A percentile compares a stretch with the other conserved stretches of the same genome.
phyloP scores from a whole-genome alignment of 2,888 invertebrate species.

The Mythimna vitellina region DNA sequence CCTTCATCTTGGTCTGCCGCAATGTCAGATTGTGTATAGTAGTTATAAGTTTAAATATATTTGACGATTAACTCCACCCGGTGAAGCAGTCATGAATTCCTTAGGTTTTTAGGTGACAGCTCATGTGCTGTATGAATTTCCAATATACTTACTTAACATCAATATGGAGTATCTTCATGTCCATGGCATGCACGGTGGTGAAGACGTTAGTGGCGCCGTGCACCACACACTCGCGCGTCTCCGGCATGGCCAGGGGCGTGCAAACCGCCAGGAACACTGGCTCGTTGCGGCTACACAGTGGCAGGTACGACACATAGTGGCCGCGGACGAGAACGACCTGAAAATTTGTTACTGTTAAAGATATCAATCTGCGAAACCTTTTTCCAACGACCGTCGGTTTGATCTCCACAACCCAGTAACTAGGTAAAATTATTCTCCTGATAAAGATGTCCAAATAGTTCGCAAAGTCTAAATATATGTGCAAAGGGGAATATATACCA shows the following conservation, averaged over 20 bases:
- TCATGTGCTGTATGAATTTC: too few species aligned
- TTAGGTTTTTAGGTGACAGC: background rate
- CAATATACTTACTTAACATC: constrained; percentile 95
- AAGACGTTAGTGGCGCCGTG: constrained; percentile 99
- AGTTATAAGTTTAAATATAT: background rate
- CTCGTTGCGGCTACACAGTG: constrained; percentile 97
- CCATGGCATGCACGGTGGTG: constrained; percentile 98
- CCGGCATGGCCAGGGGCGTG: constrained; percentile 99
- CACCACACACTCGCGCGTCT: constrained; percentile 98
- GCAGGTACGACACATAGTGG: constrained; percentile 98
- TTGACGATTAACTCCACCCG: background rate
- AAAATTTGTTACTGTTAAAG: constrained; percentile 40
- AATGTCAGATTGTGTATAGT: too few species aligned
- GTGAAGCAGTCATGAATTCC: background rate
- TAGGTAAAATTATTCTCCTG: background rate
- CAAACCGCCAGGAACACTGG: constrained; percentile 99
- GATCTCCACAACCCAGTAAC: background rate
- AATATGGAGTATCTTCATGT: constrained; percentile 99
- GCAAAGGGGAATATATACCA: background rate
- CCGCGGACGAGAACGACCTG: constrained; percentile 99
- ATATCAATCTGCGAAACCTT: background rate
- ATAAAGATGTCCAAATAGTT: background rate
- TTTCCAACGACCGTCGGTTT: too few species aligned
- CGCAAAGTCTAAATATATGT: background rate
- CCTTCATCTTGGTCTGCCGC: too few species aligned